phyloP scores from a whole-genome alignment of 1,140 invertebrate genomes.

The Tetramorium alpestre region DNA sequence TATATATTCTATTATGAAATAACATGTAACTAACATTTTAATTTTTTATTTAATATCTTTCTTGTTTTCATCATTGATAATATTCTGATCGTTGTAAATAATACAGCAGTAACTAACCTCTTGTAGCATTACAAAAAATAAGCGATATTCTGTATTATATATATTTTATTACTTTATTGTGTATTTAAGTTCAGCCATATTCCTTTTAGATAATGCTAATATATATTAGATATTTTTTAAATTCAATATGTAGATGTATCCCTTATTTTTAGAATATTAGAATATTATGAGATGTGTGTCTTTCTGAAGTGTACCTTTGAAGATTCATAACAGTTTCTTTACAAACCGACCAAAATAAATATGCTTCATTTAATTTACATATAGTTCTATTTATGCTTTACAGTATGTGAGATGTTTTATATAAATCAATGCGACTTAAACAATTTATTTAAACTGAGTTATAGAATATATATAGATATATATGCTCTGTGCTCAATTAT shows the following conservation, averaged over 20 bases:
- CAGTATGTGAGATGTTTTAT: background rate
- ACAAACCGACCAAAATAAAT: constrained; percentile 17
- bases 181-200: constrained; percentile 40
- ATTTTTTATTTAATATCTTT: background rate
- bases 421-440: constrained; percentile 11
- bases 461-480: constrained; percentile 9
- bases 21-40: background rate
- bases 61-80: constrained; percentile 2
- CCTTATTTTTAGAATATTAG: constrained; percentile 40
- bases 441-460: constrained; percentile 4
- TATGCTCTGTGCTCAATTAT: constrained; percentile 38
- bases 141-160: constrained; percentile 25
- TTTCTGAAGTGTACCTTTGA: constrained; percentile 24
- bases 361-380: constrained; percentile 1
- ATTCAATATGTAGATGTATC: constrained; percentile 18
- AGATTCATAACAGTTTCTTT: constrained; percentile 1
- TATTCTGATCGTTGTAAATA: constrained; percentile 33
- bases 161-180: constrained; percentile 38
- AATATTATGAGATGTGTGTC: constrained; percentile 2
- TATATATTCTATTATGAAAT: constrained; percentile 36
- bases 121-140: constrained; percentile 26
- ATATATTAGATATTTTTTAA: constrained; percentile 40
- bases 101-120: background rate
- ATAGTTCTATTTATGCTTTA: constrained; percentile 18
- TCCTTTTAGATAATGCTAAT: constrained; percentile 36